Evolutionary conservation across 2,113 vertebrate species (phyloP).

Genomic region (Acinonyx jubatus): DNA sequence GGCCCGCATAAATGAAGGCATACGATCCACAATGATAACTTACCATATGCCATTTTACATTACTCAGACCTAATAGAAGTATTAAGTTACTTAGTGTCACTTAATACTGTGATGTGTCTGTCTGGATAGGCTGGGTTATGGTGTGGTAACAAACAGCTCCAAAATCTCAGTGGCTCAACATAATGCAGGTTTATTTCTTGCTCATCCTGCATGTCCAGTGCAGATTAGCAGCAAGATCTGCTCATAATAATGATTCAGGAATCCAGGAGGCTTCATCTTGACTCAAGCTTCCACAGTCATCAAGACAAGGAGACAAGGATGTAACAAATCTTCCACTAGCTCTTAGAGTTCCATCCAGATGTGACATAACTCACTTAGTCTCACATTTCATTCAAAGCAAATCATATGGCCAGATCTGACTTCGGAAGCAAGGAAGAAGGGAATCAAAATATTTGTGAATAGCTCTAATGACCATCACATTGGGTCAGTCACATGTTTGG

Average conservation of each 20-base stretch:
- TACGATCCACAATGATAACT: neutral
- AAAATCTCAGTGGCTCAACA: neutral
- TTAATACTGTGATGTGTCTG: neutral
- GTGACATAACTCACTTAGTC: neutral
- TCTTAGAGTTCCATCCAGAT: neutral
- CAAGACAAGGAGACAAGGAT: neutral
- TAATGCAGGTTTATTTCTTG: neutral
- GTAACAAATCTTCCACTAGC: neutral
- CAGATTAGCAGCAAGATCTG: neutral
- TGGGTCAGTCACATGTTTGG: neutral
- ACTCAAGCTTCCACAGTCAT: neutral
- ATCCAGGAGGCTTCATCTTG: neutral
- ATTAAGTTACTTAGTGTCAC: neutral
- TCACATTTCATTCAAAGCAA: constrained; percentile 35
- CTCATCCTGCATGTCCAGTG: neutral
- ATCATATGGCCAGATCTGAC: neutral
- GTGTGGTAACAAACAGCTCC: neutral
- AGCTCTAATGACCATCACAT: neutral
- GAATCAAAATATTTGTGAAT: neutral
- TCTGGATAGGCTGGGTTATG: neutral
- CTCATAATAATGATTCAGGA: neutral
- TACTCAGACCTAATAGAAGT: neutral
- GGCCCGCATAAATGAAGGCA: neutral
- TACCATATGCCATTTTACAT: neutral
- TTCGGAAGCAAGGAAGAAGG: neutral